A percentile compares a stretch with the other conserved stretches of the same genome.
phyloP scores from a whole-genome alignment of 2,113 vertebrate species.

The Centropus bengalensis region DNA sequence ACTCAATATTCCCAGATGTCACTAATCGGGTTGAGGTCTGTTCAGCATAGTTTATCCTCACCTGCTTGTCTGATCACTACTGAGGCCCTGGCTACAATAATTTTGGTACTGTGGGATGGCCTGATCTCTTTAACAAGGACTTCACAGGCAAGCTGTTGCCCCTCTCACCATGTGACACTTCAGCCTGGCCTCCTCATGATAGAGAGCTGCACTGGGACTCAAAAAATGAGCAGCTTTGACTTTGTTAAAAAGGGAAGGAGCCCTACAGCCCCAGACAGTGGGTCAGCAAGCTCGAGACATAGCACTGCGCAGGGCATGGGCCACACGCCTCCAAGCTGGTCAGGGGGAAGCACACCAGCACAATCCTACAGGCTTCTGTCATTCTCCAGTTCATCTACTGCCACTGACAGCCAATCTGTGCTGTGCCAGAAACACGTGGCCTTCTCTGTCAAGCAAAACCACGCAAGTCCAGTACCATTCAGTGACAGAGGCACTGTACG shows the following conservation, averaged over 20 bases:
- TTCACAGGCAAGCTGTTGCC: background rate
- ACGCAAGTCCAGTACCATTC: background rate
- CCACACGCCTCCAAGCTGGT: background rate
- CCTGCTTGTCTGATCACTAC: constrained; percentile 37
- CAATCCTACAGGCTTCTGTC: background rate
- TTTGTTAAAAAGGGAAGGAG: background rate
- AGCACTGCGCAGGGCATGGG: background rate
- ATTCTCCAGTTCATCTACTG: background rate
- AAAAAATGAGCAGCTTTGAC: background rate
- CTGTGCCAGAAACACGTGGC: background rate
- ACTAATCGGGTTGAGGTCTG: constrained; percentile 44
- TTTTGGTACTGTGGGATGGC: background rate
- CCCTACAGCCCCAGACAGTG: background rate
- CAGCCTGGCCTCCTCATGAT: background rate
- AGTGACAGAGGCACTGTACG: background rate
- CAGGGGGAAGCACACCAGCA: background rate
- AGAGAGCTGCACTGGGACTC: background rate
- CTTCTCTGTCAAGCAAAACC: background rate
- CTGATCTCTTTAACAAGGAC: background rate
- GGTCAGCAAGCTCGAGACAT: background rate
- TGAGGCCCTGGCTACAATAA: background rate
- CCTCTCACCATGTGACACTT: background rate
- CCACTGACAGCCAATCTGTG: background rate
- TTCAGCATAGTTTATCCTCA: constrained; percentile 18
- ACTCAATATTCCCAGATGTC: background rate